A percentile compares a stretch with the other conserved stretches of the same genome.
Evolutionary conservation across 2,888 invertebrate species (phyloP).

Genomic region (Cosmorhoe ocellata): DNA sequence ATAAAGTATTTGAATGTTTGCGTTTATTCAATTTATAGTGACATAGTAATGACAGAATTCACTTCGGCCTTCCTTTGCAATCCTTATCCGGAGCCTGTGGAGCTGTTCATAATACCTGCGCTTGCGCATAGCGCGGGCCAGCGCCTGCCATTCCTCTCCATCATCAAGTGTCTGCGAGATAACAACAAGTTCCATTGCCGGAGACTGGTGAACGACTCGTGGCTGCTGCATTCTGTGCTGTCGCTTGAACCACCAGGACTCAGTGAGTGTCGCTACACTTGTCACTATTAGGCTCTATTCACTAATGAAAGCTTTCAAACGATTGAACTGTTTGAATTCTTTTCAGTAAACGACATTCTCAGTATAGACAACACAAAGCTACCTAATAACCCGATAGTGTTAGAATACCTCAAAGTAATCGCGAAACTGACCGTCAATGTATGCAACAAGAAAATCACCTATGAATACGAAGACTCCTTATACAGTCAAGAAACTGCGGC

Average conservation of each 20-base stretch:
- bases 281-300: neutral
- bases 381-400: constrained; percentile 78
- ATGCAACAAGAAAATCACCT: constrained; percentile 69
- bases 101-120: constrained; percentile 87
- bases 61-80: constrained; percentile 86
- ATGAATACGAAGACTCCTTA: constrained; percentile 73
- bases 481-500: constrained; percentile 71
- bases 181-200: constrained; percentile 66
- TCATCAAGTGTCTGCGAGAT: constrained; percentile 70
- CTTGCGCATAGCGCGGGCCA: constrained; percentile 70
- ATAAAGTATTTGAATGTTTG: no score
- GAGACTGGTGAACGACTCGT: constrained; percentile 80
- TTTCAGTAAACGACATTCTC: constrained; percentile 72
- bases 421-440: constrained; percentile 71
- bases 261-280: constrained; percentile 75
- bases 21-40: constrained; percentile 48
- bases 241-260: constrained; percentile 85
- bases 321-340: neutral
- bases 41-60: constrained; percentile 79
- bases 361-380: constrained; percentile 78
- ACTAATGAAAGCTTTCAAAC: neutral
- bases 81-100: constrained; percentile 85
- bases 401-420: constrained; percentile 71
- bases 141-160: constrained; percentile 78
- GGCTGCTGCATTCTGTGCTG: constrained; percentile 87